Percentiles rank a stretch among this genome's conserved stretches.
Evolutionary conservation across 2,113 vertebrate genomes (phyloP).

Genomic region (Nothoprocta pentlandii): DNA sequence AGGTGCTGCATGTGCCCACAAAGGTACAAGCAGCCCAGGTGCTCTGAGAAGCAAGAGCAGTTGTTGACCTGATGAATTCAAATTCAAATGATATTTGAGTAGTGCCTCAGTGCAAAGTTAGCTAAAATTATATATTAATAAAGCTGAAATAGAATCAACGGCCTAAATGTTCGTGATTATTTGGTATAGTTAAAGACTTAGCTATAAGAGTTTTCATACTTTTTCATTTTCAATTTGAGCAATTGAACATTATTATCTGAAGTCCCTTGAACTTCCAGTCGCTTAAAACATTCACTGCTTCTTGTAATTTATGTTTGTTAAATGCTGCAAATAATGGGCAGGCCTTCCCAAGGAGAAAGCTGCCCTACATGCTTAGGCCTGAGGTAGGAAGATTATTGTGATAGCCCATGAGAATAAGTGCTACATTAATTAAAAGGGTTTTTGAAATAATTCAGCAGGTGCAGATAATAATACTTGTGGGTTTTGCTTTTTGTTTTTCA

Average conservation of each 20-base stretch:
- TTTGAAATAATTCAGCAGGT: neutral
- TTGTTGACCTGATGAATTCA: neutral
- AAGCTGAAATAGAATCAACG: neutral
- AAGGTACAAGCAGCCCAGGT: neutral
- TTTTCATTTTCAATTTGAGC: neutral
- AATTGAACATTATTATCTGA: neutral
- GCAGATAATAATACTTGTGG: neutral
- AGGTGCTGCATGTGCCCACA: neutral
- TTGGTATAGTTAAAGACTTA: neutral
- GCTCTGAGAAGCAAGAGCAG: neutral
- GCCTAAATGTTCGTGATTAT: neutral
- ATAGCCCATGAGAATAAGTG: neutral
- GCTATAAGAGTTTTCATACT: neutral
- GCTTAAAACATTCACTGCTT: neutral
- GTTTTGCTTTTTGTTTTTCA: slow-evolving; percentile 35
- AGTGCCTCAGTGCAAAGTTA: neutral
- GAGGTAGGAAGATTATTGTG: neutral
- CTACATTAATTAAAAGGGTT: neutral
- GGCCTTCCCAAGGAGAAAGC: neutral
- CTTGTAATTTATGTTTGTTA: neutral
- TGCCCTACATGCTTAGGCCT: neutral
- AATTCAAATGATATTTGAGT: neutral
- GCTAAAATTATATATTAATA: neutral
- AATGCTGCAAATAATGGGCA: neutral
- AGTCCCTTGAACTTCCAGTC: neutral